Evolutionary conservation across 2,888 invertebrate genomes (phyloP), one percentile per base, ranked within the genome.

Genomic region (Drosophila cracens): DNA sequence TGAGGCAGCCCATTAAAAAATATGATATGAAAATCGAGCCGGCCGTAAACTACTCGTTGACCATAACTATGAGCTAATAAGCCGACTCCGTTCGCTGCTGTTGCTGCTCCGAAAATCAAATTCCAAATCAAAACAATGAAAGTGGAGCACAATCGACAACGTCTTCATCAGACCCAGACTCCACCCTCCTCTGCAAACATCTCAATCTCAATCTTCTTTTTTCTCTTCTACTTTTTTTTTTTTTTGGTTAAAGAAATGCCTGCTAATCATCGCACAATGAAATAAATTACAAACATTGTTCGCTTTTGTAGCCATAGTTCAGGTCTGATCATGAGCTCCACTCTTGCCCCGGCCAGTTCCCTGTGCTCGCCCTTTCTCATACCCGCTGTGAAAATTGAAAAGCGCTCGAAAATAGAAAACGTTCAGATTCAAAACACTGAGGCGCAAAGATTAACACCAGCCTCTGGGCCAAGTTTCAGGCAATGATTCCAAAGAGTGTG

Each of bases 271-370:
- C 76, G 79, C 61, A 90, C 91, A 89, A 90, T 88, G 87, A 90
- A 89, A 90, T 89, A 89, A 89, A 89, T 89, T 90, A 90, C 80
- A 80, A 89, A 90, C 85, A 89, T 87, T 89, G 90, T 89, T 90
- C 66, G 76, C 52, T 18, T 52, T 74, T 66, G 67, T 62, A 16
- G 46, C 46, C 25, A 25, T 25, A 62, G 71, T 52, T 52, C 64
- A 68, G 51, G 43, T 52, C 61, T 29, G 70, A 74, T 69, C 76
- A 79, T 68, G 75, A 66, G 66, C 63, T 58, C 51, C 53, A 46
- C 18, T 46, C 18, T 46, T 52, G 21, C 10, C 16, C 18, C 6
- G 11, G 18, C 21, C 11, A 2, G 18, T 27, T 27, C 8, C 3
- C 56, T 25, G 8, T 25, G 21, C 29, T 29, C 48, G 7, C 56